Conservation (phyloP, 2,888 invertebrate genomes). For the Latheticus oryzae region DNA sequence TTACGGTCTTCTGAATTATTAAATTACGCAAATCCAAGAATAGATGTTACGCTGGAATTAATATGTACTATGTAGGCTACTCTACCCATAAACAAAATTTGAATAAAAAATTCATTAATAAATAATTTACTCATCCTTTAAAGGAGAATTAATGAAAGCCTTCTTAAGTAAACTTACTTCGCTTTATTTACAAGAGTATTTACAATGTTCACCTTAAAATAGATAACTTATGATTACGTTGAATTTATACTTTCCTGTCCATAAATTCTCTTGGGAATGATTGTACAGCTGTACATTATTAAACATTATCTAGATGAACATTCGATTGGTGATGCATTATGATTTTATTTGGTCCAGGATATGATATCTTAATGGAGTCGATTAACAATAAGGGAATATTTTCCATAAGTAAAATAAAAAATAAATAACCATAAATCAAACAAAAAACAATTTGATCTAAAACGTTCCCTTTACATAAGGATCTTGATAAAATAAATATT, state of each 20-base stretch:
- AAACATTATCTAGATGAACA: conserved; percentile 44
- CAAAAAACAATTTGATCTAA: conserved; percentile 19
- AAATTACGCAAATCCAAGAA: no score
- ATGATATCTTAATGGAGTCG: conserved; percentile 27
- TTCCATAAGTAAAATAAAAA: conserved; percentile 21
- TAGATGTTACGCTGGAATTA: no score
- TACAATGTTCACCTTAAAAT: conserved; percentile 45
- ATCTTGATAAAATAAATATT: conserved; percentile 20
- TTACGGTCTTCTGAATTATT: no score
- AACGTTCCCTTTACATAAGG: conserved; percentile 25
- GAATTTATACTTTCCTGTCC: conserved; percentile 39
- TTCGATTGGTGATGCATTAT: conserved; percentile 40
- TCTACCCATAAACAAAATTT: no score
- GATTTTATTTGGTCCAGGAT: conserved; percentile 44
- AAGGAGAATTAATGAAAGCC: conserved; percentile 17
- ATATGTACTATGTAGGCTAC: no score
- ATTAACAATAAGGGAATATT: conserved; percentile 31
- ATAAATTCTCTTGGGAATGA: conserved; percentile 45
- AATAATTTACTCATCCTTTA: no score
- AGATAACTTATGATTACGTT: conserved; percentile 35
- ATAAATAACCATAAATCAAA: conserved; percentile 21
- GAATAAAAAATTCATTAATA: no score
- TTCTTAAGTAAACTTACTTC: conserved; percentile 35
- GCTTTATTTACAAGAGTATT: conserved; percentile 45
- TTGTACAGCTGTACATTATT: conserved; percentile 42